Base-by-base conservation (phyloP, 2,797 vertebrate genomes). In the Arrhamphus sclerolepis region DNA sequence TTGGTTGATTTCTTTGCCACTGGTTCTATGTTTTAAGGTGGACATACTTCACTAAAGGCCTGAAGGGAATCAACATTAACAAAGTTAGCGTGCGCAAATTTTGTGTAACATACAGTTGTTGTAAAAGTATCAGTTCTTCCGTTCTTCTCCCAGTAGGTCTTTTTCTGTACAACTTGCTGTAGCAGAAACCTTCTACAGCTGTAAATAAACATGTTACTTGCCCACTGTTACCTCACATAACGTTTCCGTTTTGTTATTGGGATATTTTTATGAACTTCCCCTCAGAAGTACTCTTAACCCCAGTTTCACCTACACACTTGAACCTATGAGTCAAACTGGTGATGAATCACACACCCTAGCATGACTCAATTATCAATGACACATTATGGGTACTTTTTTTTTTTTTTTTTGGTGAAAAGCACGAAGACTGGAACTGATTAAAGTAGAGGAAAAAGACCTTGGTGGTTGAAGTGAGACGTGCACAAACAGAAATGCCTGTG, bases 271-370 rank as follows among this genome's bases (percentile, higher is more conserved):
- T 55, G 59, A 72, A 69, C 74, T 69, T 75, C 66, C 70, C 81
- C 60, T 64, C 17, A 8, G 49, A 34, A 1, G 70, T 69, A 50
- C 72, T 72, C 65, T 64, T 28, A 62, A 61, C 68, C 68, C 34
- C 70, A 71, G 31, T 52, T 51, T 75, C 72, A 69, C 81, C 84
- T 72, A 78, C 87, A 77, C 71, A 75, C 72, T 51, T 68, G 39
- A 69, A 41, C 54, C 61, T 53, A 13, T 92, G 90, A 92, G 77
- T 92, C 90, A 91, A 82, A 77, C 60, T 5, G 2, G 42, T 19
- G 62, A 77, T 92, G 91, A 93, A 82, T 93, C 90, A 92, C 66
- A 90, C 67, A 31, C 64, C 56, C 50, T 16, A 34, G 46, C 57
- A 65, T 71, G 82, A 78, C 57, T 72, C 67, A 55, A 59, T 83